Evolutionary conservation across 2,888 invertebrate species (phyloP), one percentile per base, ranked within the genome.

Genomic region (Pogonocherus hispidulus): DNA sequence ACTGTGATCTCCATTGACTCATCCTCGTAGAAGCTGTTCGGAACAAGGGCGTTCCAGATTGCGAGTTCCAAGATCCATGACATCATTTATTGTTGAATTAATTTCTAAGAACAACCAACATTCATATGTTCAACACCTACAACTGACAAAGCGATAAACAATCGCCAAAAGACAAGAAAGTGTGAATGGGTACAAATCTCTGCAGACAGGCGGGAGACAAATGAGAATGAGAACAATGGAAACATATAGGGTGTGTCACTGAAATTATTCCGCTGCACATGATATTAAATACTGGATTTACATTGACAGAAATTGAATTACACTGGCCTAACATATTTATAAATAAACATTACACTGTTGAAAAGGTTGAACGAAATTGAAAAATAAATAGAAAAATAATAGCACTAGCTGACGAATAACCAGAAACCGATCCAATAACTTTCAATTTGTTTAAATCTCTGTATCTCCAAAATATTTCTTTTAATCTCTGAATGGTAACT

Each of bases 81-180:
- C 62, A 52, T 62, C 62, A 62, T 51, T 62, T 51, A 57, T 51
- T 32, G 49, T 49, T 62, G 62, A 62, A 51, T 62, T 62, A 51
- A 62, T 52, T 62, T 62, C 62, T 62, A 19, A 51, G 49, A 62
- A 62, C 62, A 62, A 35, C 44, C 51, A 52, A 51, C 51, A 51
- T 51, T 62, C 52, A 51, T 51, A 51, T 62, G 62, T 62, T 52
- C 51, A 41, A 62, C 62, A 62, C 62, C 62, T 51, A 62, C 62
- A 62, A 62, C 37, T 52, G 62, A 62, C 47, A 62, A 52, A 41
- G 51, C 52, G 52, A 62, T 62, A 62, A 59, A 59, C 57, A 59
- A 62, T 41, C 35, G 51, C 41, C 49, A 51, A 51, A 62, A 52
- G 62, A 62, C 62, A 51, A 51, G 62, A 62, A 62, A 62, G 52